Base-by-base conservation (phyloP, 2,888 invertebrate species). In the Ferrisia virgata region DNA sequence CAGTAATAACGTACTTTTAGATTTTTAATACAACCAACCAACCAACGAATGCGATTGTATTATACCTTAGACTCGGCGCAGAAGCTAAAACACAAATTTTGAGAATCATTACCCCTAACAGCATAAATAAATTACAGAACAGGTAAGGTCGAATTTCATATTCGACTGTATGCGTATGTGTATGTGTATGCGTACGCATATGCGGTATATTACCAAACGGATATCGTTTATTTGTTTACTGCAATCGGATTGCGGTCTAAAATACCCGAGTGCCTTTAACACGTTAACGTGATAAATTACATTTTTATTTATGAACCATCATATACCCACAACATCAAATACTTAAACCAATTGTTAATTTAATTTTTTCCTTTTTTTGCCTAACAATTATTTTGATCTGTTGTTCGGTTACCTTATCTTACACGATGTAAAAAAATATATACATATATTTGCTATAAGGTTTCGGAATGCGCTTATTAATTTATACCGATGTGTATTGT, bases 71-170 rank as follows among this genome's bases (percentile, higher is more conserved):
- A 15, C 15, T 43, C 43, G 43, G 3, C 22, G 69, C n/a, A 69
- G 15, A 53, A 53, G 9, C 53, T 69, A 8, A 8, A 79, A 18
- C 43, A n/a, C 79, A 25, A 79, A 79, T 79, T 79, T 79, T 79
- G 47, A 47, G 79, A 79, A 79, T 79, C 79, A 79, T 79, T 79
- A 40, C 79, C 79, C 72, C 36, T 43, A 22, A 25, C 28, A 33
- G 36, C 43, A 43, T 31, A 47, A 79, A 79, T 79, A 47, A 79
- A 79, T 79, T 79, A 79, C 40, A 2, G 43, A 79, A 79, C 79
- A 79, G 79, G 79, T 79, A 79, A 79, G 47, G 79, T 79, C 79
- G 79, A 79, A 79, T 79, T 79, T 79, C 79, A 79, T 79, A 79
- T 43, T 79, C 79, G 79, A 43, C 79, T 43, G n/a, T n/a, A n/a